Evolutionary conservation across 2,797 vertebrate genomes (phyloP).

Genomic region (Myoxocephalus aenaeus): DNA sequence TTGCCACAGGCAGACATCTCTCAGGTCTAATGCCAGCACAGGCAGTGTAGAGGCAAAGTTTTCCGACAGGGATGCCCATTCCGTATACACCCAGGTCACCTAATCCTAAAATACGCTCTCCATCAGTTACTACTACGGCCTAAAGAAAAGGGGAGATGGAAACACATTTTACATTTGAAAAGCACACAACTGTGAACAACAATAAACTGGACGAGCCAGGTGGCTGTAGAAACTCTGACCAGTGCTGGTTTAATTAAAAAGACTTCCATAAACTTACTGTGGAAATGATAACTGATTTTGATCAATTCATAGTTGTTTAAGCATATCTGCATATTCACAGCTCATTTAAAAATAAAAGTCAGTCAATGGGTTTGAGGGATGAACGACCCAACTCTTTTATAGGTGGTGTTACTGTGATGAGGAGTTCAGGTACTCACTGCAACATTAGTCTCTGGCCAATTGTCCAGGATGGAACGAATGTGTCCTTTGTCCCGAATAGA

Average conservation of each 20-base stretch:
- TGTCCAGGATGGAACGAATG: slow-evolving; percentile 93
- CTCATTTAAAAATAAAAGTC: neutral
- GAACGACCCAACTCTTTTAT: neutral
- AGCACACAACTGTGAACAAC: neutral
- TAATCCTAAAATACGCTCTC: slow-evolving; percentile 96
- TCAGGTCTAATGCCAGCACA: slow-evolving; percentile 95
- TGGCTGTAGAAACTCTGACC: neutral
- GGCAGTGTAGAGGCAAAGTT: slow-evolving; percentile 96
- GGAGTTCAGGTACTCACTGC: slow-evolving; percentile 82
- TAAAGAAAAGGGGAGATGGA: slow-evolving; percentile 56
- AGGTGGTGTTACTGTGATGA: neutral
- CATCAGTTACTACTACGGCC: slow-evolving; percentile 98
- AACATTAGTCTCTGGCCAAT: slow-evolving; percentile 96
- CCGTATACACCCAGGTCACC: slow-evolving; percentile 98
- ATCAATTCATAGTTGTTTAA: neutral
- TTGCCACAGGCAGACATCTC: slow-evolving; percentile 93
- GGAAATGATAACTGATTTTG: neutral
- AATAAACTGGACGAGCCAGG: neutral
- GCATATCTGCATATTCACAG: neutral
- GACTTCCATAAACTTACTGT: neutral
- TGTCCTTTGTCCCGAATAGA: slow-evolving; percentile 96
- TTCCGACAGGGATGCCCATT: slow-evolving; percentile 98
- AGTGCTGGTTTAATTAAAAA: neutral
- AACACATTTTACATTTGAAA: slow-evolving; percentile 5
- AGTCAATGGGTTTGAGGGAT: neutral